Conservation (phyloP, 2,113 vertebrate species). For the Dasyprocta punctata region DNA sequence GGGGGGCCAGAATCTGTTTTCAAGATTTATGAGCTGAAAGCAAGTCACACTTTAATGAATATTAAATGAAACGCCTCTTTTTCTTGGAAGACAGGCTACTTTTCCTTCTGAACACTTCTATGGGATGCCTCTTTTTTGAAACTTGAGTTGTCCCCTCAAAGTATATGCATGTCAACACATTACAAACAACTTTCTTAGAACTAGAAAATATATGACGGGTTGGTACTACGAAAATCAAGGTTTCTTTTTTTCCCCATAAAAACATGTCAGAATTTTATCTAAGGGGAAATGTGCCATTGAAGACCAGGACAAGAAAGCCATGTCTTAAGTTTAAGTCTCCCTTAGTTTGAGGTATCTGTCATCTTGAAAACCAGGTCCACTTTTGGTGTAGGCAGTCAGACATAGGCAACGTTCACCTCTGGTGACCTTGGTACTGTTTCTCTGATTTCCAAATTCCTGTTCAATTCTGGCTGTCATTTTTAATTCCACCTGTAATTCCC, state of each 20-base stretch:
- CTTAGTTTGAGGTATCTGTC: neutral
- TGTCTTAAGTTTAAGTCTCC: neutral
- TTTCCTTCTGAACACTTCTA: neutral
- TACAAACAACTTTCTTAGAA: conserved; percentile 38
- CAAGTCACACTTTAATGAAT: conserved; percentile 65
- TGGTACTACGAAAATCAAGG: neutral
- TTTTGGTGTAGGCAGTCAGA: neutral
- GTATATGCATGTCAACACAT: neutral
- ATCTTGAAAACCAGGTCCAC: neutral
- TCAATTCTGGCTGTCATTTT: neutral
- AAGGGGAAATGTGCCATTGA: neutral
- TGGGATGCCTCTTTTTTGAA: conserved; percentile 4
- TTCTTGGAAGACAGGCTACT: neutral
- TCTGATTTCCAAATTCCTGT: neutral
- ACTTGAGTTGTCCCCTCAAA: conserved; percentile 56
- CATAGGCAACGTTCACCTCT: accelerated
- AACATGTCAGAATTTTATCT: conserved; percentile 42
- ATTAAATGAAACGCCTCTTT: conserved; percentile 53
- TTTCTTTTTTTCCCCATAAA: neutral
- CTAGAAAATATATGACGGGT: conserved; percentile 7
- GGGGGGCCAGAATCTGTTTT: conserved; percentile 38
- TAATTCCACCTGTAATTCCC: neutral
- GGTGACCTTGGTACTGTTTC: neutral
- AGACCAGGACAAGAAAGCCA: neutral
- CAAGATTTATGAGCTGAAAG: conserved; percentile 72